A percentile compares a stretch with the other conserved stretches of the same genome.
These are phyloP conservation scores for Tauraco hartlaubi DNA, from an alignment of 2,797 vertebrate genomes.

Conservation along the genomic window DNA sequence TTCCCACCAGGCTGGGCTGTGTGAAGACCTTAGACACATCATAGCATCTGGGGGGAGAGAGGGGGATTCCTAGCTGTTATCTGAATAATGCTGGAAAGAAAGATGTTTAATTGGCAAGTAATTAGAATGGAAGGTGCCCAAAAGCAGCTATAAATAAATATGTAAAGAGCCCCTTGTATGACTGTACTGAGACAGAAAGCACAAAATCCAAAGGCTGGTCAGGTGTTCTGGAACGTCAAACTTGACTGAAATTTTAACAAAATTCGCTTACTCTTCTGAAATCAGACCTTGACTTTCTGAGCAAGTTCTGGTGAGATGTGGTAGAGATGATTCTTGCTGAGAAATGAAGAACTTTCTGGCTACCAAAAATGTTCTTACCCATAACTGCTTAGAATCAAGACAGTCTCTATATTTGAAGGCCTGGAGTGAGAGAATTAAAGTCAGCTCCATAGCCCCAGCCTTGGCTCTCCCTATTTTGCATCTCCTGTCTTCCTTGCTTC, in stretches of 20 bases:
- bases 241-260: not conserved
- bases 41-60: not conserved
- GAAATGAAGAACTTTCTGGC: not conserved
- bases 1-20: not conserved
- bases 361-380: not conserved
- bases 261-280: not conserved
- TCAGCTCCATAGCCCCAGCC: not conserved
- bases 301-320: not conserved
- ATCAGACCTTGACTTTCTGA: not conserved
- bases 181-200: not conserved
- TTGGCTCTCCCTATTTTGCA: not conserved
- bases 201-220: not conserved
- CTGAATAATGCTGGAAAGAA: not conserved
- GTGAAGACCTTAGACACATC: not conserved
- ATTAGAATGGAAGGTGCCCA: rapidly evolving
- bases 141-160: rapidly evolving
- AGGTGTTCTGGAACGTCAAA: not conserved
- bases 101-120: not conserved
- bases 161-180: not conserved
- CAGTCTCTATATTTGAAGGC: not conserved
- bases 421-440: not conserved
- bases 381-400: not conserved
- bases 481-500: not conserved
- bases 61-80: rapidly evolving
- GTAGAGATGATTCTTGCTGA: not conserved